phyloP scores from a whole-genome alignment of 2,888 invertebrate genomes.

The Tupiocoris notatus region DNA sequence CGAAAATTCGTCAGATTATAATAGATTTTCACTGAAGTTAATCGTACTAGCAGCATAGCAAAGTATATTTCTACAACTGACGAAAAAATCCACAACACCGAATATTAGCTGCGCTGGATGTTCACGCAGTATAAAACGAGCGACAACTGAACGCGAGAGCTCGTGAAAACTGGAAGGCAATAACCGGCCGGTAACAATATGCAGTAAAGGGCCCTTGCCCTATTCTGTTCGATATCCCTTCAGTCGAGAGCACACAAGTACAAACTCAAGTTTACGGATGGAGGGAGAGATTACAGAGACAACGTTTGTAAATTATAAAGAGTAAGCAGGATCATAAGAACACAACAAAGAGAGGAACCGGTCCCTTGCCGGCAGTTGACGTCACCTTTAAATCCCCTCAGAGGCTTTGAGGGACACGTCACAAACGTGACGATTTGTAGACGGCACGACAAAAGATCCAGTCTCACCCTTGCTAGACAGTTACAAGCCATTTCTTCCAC shows the following conservation, averaged over 20 bases:
- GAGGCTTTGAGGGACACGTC: neutral
- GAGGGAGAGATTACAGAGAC: neutral
- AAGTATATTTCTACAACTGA: neutral
- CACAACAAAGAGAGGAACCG: neutral
- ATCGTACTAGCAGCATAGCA: neutral
- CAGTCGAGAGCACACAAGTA: neutral
- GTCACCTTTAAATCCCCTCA: neutral
- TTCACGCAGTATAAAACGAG: neutral
- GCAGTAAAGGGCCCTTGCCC: neutral
- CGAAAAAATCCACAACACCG: neutral
- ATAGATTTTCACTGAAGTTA: neutral
- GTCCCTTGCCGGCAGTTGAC: neutral
- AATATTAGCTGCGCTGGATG: neutral
- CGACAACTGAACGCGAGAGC: neutral
- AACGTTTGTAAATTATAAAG: neutral
- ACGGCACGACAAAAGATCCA: neutral
- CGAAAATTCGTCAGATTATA: neutral
- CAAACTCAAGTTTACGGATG: neutral
- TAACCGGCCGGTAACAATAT: neutral
- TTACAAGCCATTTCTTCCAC: neutral
- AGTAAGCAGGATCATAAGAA: neutral
- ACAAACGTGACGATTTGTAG: neutral
- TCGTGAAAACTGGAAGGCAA: neutral
- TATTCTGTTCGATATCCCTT: neutral
- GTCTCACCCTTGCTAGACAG: neutral